A percentile compares a stretch with the other conserved stretches of the same genome.
phyloP scores from a whole-genome alignment of 2,888 invertebrate genomes.

The Chloromyia formosa region DNA sequence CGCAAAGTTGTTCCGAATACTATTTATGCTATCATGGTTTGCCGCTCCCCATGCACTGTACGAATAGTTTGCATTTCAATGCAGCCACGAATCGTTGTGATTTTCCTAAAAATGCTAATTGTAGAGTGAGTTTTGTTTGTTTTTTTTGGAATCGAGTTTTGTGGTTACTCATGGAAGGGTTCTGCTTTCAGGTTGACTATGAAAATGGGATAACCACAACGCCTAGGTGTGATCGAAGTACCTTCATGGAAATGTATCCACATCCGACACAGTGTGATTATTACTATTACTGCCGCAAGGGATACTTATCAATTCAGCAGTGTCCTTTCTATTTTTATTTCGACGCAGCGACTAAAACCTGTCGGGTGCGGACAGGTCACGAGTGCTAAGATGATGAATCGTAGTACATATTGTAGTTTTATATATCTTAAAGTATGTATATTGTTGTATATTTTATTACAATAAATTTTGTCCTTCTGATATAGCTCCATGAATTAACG shows the following conservation, averaged over 20 bases:
- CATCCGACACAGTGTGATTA: conserved; percentile 60
- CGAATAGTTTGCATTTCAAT: conserved; percentile 58
- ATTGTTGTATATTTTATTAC: too few relatives aligned
- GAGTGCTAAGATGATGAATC: too few relatives aligned
- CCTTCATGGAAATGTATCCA: conserved; percentile 55
- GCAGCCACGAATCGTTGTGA: conserved; percentile 56
- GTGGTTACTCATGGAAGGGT: neutral
- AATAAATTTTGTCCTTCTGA: too few relatives aligned
- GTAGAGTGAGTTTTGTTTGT: conserved; percentile 53
- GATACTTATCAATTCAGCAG: conserved; percentile 59
- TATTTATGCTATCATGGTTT: conserved; percentile 57
- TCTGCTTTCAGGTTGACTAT: neutral
- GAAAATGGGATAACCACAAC: neutral
- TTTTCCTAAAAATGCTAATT: conserved; percentile 56
- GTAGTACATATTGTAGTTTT: too few relatives aligned
- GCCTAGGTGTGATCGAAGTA: conserved; percentile 54
- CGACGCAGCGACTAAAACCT: conserved; percentile 57
- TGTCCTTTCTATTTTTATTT: conserved; percentile 60
- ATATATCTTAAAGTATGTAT: too few relatives aligned
- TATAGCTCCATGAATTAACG: too few relatives aligned
- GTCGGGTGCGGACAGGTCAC: conserved; percentile 45
- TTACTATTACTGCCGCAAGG: conserved; percentile 58
- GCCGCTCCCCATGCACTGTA: conserved; percentile 56
- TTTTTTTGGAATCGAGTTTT: neutral
- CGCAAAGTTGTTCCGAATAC: conserved; percentile 57